Conservation (phyloP, 2,888 invertebrate species). For the Apotomis turbidana region DNA sequence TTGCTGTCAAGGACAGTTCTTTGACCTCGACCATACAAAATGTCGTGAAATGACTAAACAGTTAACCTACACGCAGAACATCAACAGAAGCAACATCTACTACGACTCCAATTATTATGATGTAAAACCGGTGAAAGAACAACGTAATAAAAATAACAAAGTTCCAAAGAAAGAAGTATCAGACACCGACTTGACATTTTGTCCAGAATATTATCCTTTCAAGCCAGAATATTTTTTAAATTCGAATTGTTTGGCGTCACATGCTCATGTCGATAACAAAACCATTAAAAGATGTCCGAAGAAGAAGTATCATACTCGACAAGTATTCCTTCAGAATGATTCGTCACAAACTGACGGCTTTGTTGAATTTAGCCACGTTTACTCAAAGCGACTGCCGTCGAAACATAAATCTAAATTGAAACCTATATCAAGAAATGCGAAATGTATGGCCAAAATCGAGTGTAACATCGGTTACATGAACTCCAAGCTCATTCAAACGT, state of each 20-base stretch:
- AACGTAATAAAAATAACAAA: constrained; percentile 50
- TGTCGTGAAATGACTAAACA: constrained; percentile 42
- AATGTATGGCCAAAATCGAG: neutral
- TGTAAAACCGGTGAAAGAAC: constrained; percentile 70
- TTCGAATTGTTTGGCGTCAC: constrained; percentile 48
- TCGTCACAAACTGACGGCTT: constrained; percentile 41
- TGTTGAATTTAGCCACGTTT: constrained; percentile 60
- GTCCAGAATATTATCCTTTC: constrained; percentile 53
- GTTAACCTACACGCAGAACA: constrained; percentile 18
- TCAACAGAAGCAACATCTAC: constrained; percentile 52
- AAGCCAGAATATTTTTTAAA: constrained; percentile 46
- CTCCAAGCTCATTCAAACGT: constrained; percentile 5
- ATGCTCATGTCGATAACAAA: neutral
- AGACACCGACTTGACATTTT: constrained; percentile 48
- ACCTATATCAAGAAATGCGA: neutral
- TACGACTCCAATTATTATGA: constrained; percentile 72
- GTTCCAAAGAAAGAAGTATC: constrained; percentile 50
- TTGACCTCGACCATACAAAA: constrained; percentile 59
- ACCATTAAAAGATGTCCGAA: constrained; percentile 15
- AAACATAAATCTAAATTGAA: neutral
- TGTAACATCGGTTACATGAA: neutral
- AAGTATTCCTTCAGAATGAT: constrained; percentile 16
- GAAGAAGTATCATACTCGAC: constrained; percentile 23
- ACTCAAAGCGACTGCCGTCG: constrained; percentile 6
- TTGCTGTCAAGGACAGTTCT: constrained; percentile 63